Evolutionary conservation across 2,888 invertebrate genomes (phyloP), one percentile per base, ranked within the genome.

Genomic region (Nymphalis c-album): DNA sequence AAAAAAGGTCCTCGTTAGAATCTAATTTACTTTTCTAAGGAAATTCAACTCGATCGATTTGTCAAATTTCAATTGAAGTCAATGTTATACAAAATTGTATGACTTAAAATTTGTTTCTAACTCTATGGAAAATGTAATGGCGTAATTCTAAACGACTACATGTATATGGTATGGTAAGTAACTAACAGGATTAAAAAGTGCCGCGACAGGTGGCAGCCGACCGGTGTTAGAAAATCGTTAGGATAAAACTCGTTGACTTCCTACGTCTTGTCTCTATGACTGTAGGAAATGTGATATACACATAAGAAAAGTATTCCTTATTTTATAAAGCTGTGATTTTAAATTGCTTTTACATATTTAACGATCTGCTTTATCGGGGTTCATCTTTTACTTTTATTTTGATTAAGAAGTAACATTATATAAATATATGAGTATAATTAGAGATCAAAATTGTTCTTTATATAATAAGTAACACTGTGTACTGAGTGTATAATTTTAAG

Each of bases 131-230:
- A 71, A 79, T 83, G 82, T 87, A 87, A 87, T 87, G 80, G 85
- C 79, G 91, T 91, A 91, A 90, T 88, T 85, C 87, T 85, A 90
- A 85, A 86, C 86, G 86, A 80, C 83, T 84, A 79, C 86, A 80
- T 88, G 85, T 88, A 86, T 77, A 91, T 85, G 90, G 90, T 81
- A 85, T 85, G 85, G 87, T 85, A 85, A 85, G 87, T 88, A 89
- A 91, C 83, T 84, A 89, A 91, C 84, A 85, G 87, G 90, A 91
- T 90, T 90, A 90, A 90, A 91, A 89, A 88, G 83, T 79, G 72
- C 82, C 81, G 82, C 82, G 85, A 83, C 90, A 89, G 90, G 88
- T 88, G 90, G 85, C 85, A 82, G 80, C 78, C 82, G 84, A 85
- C 80, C 83, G 69, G 70, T 70, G 76, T 88, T 90, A 90, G 91